Percentiles rank a stretch among this genome's conserved stretches.
These are phyloP conservation scores for Butastur rufipennis DNA, from an alignment of 2,113 vertebrate genomes.

Conservation along the genomic window DNA sequence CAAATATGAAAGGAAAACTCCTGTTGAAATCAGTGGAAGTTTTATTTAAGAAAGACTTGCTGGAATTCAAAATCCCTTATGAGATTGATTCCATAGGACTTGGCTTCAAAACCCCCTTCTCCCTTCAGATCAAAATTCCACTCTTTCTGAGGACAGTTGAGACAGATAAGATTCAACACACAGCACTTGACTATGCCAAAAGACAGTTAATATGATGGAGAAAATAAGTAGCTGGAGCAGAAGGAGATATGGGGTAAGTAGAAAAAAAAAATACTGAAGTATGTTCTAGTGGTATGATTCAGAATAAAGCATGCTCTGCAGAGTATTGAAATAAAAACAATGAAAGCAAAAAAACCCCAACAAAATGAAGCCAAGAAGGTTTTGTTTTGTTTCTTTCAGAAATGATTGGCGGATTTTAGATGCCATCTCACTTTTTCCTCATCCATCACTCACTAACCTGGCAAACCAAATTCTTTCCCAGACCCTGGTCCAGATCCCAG, in stretches of 20 bases:
- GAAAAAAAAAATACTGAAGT: not conserved
- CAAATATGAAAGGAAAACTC: not conserved
- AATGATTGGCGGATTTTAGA: not conserved
- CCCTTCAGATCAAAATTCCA: not conserved
- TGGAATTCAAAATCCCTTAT: not conserved
- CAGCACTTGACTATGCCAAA: not conserved
- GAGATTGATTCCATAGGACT: not conserved
- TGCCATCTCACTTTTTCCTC: not conserved
- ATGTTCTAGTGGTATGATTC: not conserved
- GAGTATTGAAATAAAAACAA: not conserved
- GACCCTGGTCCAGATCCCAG: not conserved
- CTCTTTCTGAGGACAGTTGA: not conserved
- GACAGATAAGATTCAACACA: not conserved
- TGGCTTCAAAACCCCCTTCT: not conserved
- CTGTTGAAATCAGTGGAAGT: not conserved
- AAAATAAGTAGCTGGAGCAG: not conserved
- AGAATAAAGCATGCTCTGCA: not conserved
- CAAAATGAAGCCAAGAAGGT: not conserved
- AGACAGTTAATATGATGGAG: not conserved
- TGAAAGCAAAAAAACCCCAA: fast-evolving
- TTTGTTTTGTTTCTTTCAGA: not conserved
- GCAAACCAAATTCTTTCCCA: not conserved
- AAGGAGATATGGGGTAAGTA: not conserved
- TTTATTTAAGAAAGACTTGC: not conserved
- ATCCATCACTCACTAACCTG: not conserved